Conservation (phyloP, 2,888 invertebrate species). For the Cantharis rufa region DNA sequence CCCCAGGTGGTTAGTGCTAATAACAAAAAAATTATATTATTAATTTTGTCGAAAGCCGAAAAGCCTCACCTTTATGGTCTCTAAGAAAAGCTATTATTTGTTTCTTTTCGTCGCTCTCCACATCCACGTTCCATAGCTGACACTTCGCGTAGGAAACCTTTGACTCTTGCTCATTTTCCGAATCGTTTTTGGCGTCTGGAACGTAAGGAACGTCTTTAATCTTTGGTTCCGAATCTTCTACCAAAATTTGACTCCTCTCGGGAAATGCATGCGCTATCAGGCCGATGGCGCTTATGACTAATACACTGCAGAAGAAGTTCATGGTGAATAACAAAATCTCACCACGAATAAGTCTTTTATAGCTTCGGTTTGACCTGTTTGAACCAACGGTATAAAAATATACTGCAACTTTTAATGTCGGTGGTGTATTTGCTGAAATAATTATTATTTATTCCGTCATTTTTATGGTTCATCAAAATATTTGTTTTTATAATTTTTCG, state of each 20-base stretch:
- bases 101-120: slow-evolving; percentile 60
- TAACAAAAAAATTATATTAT: neutral
- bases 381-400: neutral
- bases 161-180: neutral
- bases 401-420: neutral
- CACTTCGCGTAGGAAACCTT: slow-evolving; percentile 71
- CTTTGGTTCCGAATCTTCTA: neutral
- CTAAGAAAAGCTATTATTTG: slow-evolving; percentile 60
- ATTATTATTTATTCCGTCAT: neutral
- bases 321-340: neutral
- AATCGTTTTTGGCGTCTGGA: neutral
- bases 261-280: neutral
- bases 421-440: neutral
- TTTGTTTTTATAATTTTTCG: neutral
- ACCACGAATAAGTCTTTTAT: neutral
- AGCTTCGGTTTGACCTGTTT: neutral
- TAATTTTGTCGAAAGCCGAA: neutral
- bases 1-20: slow-evolving; percentile 57
- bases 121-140: slow-evolving; percentile 74
- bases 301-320: neutral
- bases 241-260: neutral
- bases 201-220: neutral
- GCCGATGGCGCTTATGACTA: neutral
- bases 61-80: slow-evolving; percentile 62
- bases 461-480: neutral